Evolutionary conservation across 2,888 invertebrate genomes (phyloP).

Genomic region (Notodonta dromedarius): DNA sequence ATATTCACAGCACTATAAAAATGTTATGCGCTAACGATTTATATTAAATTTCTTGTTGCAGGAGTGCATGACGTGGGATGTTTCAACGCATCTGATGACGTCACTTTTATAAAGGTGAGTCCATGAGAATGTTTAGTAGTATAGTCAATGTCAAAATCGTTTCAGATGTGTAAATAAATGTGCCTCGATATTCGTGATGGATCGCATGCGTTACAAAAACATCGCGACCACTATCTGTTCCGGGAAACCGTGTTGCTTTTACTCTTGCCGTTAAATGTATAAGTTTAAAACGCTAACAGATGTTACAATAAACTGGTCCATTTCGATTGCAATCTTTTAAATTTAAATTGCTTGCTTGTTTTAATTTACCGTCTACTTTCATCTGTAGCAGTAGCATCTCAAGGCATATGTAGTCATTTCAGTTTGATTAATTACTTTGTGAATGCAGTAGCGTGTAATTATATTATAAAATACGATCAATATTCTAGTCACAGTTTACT

Average conservation of each 20-base stretch:
- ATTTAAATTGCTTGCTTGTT: conserved; percentile 24
- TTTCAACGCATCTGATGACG: conserved; percentile 58
- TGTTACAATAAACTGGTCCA: conserved; percentile 37
- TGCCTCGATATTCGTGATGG: conserved; percentile 29
- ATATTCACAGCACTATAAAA: conserved; percentile 20
- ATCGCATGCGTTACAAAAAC: conserved; percentile 35
- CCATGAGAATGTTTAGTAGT: conserved; percentile 6
- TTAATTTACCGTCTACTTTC: conserved; percentile 25
- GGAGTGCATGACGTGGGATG: conserved; percentile 79
- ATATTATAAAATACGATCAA: neutral
- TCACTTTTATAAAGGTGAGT: conserved; percentile 64
- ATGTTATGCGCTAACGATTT: conserved; percentile 17
- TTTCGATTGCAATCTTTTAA: conserved; percentile 33
- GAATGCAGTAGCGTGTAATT: conserved; percentile 1
- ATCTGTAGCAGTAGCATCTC: conserved; percentile 6
- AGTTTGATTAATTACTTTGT: neutral
- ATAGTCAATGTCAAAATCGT: neutral
- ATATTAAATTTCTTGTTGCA: conserved; percentile 61
- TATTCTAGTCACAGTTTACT: neutral
- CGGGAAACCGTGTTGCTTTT: conserved; percentile 36
- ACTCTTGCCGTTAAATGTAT: conserved; percentile 30
- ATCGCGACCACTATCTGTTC: conserved; percentile 48
- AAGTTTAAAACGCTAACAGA: conserved; percentile 30
- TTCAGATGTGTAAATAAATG: conserved; percentile 14
- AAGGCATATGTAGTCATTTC: neutral